These are phyloP conservation scores for Tolypeutes matacus DNA, from an alignment of 2,797 vertebrate species.

Conservation along the genomic window DNA sequence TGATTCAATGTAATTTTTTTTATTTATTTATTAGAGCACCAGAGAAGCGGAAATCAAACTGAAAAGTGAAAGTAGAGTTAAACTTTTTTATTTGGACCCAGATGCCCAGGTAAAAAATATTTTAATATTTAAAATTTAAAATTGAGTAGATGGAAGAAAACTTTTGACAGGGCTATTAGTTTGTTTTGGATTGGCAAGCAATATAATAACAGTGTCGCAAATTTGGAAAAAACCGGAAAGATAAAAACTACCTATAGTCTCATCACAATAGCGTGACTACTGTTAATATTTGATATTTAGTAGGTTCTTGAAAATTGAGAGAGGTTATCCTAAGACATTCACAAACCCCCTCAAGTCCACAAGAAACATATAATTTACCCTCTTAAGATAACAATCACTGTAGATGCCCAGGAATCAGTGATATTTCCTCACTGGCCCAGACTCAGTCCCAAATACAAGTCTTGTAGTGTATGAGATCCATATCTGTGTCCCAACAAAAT, in stretches of 20 bases:
- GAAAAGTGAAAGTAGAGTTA: conserved; percentile 95
- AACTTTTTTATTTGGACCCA: conserved; percentile 96
- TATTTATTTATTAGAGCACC: conserved; percentile 89
- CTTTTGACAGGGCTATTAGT: background rate
- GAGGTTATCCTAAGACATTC: background rate
- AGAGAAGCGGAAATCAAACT: conserved; percentile 96
- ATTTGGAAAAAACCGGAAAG: background rate
- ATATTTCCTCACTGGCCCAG: background rate
- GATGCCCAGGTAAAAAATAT: conserved; percentile 94
- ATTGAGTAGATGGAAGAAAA: background rate
- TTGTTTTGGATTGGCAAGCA: background rate
- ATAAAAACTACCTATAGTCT: conserved; percentile 4
- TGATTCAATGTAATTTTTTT: conserved; percentile 21
- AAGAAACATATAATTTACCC: background rate
- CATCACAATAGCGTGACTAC: background rate
- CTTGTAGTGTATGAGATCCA: background rate
- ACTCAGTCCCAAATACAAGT: background rate
- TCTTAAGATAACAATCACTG: background rate
- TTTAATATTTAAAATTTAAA: conserved; percentile 34
- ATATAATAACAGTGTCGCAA: background rate
- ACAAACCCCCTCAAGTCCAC: background rate
- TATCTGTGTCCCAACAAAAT: background rate
- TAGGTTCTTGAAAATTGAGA: background rate
- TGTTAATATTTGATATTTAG: background rate
- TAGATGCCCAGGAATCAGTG: background rate